Conservation (phyloP, 2,113 vertebrate species). For the Oryzias celebensis region DNA sequence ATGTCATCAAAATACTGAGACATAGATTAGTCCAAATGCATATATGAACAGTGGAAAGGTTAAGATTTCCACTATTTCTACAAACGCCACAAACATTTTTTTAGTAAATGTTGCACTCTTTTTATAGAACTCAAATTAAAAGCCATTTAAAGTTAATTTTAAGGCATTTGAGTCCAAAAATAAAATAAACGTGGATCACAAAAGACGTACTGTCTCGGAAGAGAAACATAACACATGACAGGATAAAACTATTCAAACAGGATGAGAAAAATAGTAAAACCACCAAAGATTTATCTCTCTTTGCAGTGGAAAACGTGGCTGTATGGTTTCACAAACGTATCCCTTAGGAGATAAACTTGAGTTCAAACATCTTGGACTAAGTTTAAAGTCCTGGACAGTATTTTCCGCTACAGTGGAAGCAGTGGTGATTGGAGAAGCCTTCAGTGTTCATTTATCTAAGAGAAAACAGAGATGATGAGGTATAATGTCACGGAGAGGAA, state of each 20-base stretch:
- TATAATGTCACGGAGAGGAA: too few species aligned
- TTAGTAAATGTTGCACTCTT: slow-evolving; percentile 10
- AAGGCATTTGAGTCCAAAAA: slow-evolving; percentile 49
- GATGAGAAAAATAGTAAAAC: slow-evolving; percentile 38
- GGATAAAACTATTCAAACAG: slow-evolving; percentile 21
- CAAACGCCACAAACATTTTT: slow-evolving; percentile 49
- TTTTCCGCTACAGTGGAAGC: too few species aligned
- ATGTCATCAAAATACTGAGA: slow-evolving; percentile 35
- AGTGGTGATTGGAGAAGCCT: too few species aligned
- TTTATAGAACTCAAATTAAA: slow-evolving; percentile 44
- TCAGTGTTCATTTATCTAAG: too few species aligned
- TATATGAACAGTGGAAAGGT: too few species aligned
- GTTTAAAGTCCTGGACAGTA: too few species aligned
- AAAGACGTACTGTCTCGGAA: slow-evolving; percentile 27
- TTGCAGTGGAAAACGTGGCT: slow-evolving; percentile 25
- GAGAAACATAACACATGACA: too few species aligned
- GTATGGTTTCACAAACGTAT: slow-evolving; percentile 22
- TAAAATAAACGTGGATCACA: slow-evolving; percentile 50
- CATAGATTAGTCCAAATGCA: slow-evolving; percentile 4
- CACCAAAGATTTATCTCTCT: slow-evolving; percentile 33
- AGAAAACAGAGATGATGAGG: too few species aligned
- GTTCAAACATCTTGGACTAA: too few species aligned
- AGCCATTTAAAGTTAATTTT: slow-evolving; percentile 56
- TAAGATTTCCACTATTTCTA: background rate
- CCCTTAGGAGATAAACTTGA: too few species aligned